A percentile compares a stretch with the other conserved stretches of the same genome.
phyloP scores from a whole-genome alignment of 1,140 invertebrate genomes.

The Anastrepha ludens region DNA sequence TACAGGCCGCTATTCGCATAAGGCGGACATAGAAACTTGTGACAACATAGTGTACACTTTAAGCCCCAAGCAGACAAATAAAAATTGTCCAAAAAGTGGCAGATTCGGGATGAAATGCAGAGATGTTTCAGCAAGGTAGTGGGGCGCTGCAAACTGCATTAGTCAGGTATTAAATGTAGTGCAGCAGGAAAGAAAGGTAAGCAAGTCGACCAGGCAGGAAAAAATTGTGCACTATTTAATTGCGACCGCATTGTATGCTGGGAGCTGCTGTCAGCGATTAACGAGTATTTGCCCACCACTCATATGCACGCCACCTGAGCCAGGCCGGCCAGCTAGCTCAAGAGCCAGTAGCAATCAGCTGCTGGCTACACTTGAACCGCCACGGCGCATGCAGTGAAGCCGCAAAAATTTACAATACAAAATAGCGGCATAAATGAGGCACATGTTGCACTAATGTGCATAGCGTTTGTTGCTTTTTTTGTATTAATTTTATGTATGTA shows the following conservation, averaged over 20 bases:
- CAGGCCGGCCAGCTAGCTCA: background rate
- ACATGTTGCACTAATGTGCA: conserved; percentile 35
- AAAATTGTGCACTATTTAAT: conserved; percentile 7
- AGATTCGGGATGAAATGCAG: background rate
- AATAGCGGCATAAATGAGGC: conserved; percentile 19
- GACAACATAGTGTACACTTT: background rate
- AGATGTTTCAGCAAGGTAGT: background rate
- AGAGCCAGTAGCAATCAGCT: background rate
- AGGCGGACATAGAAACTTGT: background rate
- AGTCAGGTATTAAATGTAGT: conserved; percentile 20
- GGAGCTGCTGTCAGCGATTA: background rate
- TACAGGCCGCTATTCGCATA: background rate
- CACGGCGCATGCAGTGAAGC: background rate
- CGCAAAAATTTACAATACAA: background rate
- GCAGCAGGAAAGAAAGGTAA: conserved; percentile 48
- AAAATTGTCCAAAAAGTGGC: background rate
- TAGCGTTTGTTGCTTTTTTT: background rate
- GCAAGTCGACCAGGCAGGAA: conserved; percentile 16
- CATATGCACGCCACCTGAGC: background rate
- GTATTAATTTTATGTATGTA: background rate
- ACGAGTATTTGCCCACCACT: conserved; percentile 3
- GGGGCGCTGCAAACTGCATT: background rate
- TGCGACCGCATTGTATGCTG: conserved; percentile 18
- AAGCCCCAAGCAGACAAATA: background rate
- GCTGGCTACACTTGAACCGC: conserved; percentile 9